Percentiles rank a stretch among this genome's conserved stretches.
phyloP scores from a whole-genome alignment of 2,888 invertebrate genomes.

The Apodemia hepburni region DNA sequence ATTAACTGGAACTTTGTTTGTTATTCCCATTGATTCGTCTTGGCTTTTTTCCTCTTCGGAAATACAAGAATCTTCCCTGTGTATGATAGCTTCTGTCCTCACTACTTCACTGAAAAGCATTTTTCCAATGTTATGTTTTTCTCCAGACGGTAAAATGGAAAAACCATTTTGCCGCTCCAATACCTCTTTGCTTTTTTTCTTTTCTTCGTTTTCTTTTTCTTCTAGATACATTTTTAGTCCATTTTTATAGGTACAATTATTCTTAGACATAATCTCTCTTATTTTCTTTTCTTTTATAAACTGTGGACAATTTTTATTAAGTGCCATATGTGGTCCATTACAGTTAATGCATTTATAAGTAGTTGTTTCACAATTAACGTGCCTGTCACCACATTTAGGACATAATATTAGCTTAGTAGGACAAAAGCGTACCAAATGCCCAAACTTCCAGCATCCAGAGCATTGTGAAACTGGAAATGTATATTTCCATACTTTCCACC shows the following conservation, averaged over 20 bases:
- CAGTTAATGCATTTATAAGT: background rate
- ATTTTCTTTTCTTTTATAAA: conserved; percentile 1
- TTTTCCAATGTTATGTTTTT: background rate
- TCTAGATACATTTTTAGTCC: background rate
- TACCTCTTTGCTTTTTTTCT: background rate
- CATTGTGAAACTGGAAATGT: background rate
- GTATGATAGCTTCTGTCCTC: background rate
- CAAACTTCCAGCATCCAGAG: background rate
- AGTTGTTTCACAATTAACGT: background rate
- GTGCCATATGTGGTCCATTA: background rate
- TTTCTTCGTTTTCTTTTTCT: background rate
- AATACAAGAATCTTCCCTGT: background rate
- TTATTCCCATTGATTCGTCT: background rate
- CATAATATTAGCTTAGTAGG: background rate
- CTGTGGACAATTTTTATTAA: background rate
- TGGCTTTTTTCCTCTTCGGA: background rate
- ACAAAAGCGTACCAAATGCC: background rate
- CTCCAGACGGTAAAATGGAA: no score
- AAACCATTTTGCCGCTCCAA: no score
- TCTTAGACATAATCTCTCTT: background rate
- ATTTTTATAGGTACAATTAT: background rate
- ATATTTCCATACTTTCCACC: background rate
- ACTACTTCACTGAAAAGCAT: background rate
- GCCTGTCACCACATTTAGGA: background rate
- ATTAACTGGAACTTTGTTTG: no score